Base-by-base conservation (phyloP, 1,140 invertebrate species). In the Sitodiplosis mosellana region DNA sequence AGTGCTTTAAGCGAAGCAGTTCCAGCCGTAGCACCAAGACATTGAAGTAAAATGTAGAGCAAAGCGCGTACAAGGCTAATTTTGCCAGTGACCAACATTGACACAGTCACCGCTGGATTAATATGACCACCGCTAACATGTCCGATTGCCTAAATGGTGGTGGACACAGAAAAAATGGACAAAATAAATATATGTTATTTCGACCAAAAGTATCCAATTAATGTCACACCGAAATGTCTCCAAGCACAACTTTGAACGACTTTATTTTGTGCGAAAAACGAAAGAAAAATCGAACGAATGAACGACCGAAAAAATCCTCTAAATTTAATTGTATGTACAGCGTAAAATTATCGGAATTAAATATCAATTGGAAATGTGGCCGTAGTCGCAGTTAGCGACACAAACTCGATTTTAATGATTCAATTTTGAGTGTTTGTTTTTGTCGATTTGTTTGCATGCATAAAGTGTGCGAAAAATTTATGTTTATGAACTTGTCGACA, bases 91-190 rank as follows among this genome's bases (percentile, higher is more conserved):
- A 80, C 77, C 22, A 87, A 61, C 58, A 92, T 72, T 2, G 78
- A 87, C 3, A 72, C 66, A 0, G 88, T 91, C 12, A 93, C 87
- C 0, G 88, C 88, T 0, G 89, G 89, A 71, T 94, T 94, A 41
- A 94, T 73, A 60, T 93, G 89, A 20, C 84, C 87, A 1, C 90
- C 91, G 46, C 84, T 89, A 21, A 93, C 72, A 61, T 93, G 87
- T 3, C 84, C 87, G 48, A 94, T 75, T 18, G 77, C 70, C 80
- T 85, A 47, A n/a, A 36, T 27, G n/a, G 5, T n/a, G 6, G 42
- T 33, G 33, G 8, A 18, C 4, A 4, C 19, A 12, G 33, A 27
- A 46, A 18, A 27, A n/a, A 34, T 6, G 17, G 8, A 27, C 27
- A 27, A 33, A 20, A 27, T 46, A 4, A 15, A 17, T n/a, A 37